A percentile compares a stretch with the other conserved stretches of the same genome.
phyloP scores from a whole-genome alignment of 2,797 vertebrate genomes.

The Harpagifer antarcticus region DNA sequence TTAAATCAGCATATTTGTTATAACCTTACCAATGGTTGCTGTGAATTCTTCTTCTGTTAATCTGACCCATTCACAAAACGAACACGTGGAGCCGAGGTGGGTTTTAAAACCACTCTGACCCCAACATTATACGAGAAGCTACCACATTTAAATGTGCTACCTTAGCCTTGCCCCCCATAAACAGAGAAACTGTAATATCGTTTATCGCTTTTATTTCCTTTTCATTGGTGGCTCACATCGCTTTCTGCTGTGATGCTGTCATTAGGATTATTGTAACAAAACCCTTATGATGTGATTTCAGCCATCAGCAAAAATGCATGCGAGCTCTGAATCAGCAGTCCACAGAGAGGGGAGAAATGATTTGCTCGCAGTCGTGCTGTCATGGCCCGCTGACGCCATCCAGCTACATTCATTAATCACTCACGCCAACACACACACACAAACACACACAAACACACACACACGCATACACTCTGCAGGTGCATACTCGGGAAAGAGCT shows the following conservation, averaged over 20 bases:
- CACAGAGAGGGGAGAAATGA: slow-evolving; percentile 57
- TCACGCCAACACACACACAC: slow-evolving; percentile 13
- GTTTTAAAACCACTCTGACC: no score
- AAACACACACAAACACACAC: slow-evolving; percentile 4
- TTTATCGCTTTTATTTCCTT: slow-evolving; percentile 44
- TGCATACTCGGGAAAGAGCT: not conserved
- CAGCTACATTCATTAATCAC: slow-evolving; percentile 81
- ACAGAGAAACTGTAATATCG: slow-evolving; percentile 32
- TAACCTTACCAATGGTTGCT: no score
- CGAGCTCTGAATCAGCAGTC: slow-evolving; percentile 76
- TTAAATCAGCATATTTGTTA: no score
- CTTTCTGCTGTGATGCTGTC: slow-evolving; percentile 46
- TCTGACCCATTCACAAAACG: no score
- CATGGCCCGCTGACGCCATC: slow-evolving; percentile 72
- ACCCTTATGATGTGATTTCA: slow-evolving; percentile 61
- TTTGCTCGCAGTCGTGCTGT: slow-evolving; percentile 74
- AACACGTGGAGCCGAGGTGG: no score
- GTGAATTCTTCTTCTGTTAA: no score
- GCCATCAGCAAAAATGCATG: slow-evolving; percentile 71
- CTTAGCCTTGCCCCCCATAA: slow-evolving; percentile 11
- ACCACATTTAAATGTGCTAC: not conserved
- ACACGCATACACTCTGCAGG: slow-evolving; percentile 14
- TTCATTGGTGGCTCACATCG: slow-evolving; percentile 23
- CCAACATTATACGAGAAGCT: not conserved
- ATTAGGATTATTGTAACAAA: slow-evolving; percentile 67